Base-by-base conservation (phyloP, 2,797 vertebrate species). In the Lagocephalus sceleratus region DNA sequence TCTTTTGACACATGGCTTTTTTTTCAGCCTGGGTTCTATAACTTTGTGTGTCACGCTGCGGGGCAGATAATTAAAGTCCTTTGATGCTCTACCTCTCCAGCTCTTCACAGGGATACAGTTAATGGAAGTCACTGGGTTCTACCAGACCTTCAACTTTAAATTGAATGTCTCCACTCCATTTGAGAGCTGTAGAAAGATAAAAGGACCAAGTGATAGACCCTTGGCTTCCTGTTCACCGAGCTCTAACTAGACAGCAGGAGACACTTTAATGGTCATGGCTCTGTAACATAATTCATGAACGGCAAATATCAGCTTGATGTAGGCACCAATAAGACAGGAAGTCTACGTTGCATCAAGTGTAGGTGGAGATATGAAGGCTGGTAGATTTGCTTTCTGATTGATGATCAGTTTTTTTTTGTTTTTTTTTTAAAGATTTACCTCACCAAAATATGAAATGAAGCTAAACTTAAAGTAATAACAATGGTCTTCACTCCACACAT, bases 101-200 rank as follows among this genome's bases (percentile, higher is more conserved):
- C 68, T 81, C 67, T 78, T 82, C 78, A 74, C 68, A 80, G 60
- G 68, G 69, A 64, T 44, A 14, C 64, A 79, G 71, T 72, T 83
- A 84, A 87, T 81, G 62, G 82, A 84, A 83, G 79, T 76, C 75
- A 52, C 51, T 23, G 52, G 75, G 69, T 79, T 65, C 79, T 63
- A 69, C 70, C 60, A 71, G 73, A 73, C 69, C 72, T 60, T 65
- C 60, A 66, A 76, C 73, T 80, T 85, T 75, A 87, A 87, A 84
- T 75, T 82, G 70, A 85, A 85, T 71, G 76, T 79, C 77, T 84
- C 67, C 76, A 71, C 81, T 84, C 64, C 76, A 82, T 84, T 81
- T 84, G 72, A 83, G 65, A 75, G 74, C 70, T 45, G 70, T 23
- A 42, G 54, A 44, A 47, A 78, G 77, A 81, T 81, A 78, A 85